These are phyloP conservation scores for Protomyctophum bolini DNA, from an alignment of 2,113 vertebrate species.

Conservation along the genomic window DNA sequence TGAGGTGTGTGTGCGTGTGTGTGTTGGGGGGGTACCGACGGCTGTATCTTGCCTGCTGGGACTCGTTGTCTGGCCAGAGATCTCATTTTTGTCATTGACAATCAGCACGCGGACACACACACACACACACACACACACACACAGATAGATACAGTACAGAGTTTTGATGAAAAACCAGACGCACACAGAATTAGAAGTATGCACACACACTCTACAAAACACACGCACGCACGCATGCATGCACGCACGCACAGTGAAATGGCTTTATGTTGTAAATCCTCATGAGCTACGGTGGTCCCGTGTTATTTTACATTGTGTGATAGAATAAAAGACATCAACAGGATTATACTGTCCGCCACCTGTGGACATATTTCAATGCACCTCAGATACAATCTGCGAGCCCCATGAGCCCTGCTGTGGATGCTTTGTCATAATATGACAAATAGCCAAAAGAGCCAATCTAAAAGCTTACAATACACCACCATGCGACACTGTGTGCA, in stretches of 20 bases:
- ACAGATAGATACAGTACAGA: no score
- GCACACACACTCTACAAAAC: not conserved
- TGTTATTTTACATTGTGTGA: not conserved
- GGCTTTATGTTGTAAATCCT: no score
- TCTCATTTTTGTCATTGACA: constrained; percentile 49
- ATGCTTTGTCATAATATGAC: not conserved
- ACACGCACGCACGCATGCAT: not conserved
- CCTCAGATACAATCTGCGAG: not conserved
- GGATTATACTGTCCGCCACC: no score
- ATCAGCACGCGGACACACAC: not conserved
- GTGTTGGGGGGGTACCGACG: not conserved
- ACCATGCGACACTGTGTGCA: no score
- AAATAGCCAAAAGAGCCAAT: no score
- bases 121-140: not conserved
- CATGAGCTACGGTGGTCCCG: no score
- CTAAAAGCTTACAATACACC: no score
- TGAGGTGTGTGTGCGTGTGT: no score
- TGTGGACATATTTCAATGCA: no score
- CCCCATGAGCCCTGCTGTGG: not conserved
- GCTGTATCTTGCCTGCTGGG: constrained; percentile 48
- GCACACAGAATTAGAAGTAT: no score
- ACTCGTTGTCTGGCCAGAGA: constrained; percentile 51
- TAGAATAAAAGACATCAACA: no score
- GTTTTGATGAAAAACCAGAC: no score
- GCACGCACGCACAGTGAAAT: not conserved